Evolutionary conservation across 2,797 vertebrate species (phyloP).

Genomic region (Enoplosus armatus): DNA sequence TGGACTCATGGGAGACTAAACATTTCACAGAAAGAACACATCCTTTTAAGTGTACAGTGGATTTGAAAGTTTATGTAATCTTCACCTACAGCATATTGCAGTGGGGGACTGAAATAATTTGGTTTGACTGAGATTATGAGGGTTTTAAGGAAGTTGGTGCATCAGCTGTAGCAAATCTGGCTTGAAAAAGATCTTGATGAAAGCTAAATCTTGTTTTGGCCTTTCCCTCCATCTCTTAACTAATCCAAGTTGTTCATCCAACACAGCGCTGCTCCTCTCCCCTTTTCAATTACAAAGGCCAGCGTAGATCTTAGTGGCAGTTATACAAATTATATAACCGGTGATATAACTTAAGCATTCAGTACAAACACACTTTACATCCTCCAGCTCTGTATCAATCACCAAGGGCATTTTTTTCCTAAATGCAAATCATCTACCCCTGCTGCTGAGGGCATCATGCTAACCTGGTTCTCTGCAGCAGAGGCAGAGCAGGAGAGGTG

Average conservation of each 20-base stretch:
- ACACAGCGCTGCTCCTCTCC: slow-evolving; percentile 37
- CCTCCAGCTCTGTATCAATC: slow-evolving; percentile 17
- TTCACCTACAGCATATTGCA: slow-evolving; percentile 20
- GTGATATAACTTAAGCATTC: slow-evolving; percentile 50
- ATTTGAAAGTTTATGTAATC: slow-evolving; percentile 48
- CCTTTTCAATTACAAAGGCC: slow-evolving; percentile 39
- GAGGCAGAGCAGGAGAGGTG: slow-evolving; percentile 27
- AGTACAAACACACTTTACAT: slow-evolving; percentile 21
- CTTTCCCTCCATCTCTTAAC: slow-evolving; percentile 28
- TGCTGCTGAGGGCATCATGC: slow-evolving; percentile 37
- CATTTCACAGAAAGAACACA: not conserved
- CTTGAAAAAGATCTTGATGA: slow-evolving; percentile 67
- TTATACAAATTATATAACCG: slow-evolving; percentile 41
- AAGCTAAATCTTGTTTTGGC: slow-evolving; percentile 70
- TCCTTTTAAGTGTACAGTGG: not conserved
- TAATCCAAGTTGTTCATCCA: slow-evolving; percentile 61
- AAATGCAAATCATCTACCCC: slow-evolving; percentile 48
- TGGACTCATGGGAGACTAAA: not conserved
- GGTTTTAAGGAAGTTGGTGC: slow-evolving; percentile 66
- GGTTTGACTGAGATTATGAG: slow-evolving; percentile 57
- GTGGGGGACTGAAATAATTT: slow-evolving; percentile 62
- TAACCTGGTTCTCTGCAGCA: slow-evolving; percentile 28
- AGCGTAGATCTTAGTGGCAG: slow-evolving; percentile 28
- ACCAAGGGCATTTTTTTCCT: slow-evolving; percentile 16
- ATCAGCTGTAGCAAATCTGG: slow-evolving; percentile 59